phyloP scores from a whole-genome alignment of 2,888 invertebrate species.

The Sphaeridia pumilis region DNA sequence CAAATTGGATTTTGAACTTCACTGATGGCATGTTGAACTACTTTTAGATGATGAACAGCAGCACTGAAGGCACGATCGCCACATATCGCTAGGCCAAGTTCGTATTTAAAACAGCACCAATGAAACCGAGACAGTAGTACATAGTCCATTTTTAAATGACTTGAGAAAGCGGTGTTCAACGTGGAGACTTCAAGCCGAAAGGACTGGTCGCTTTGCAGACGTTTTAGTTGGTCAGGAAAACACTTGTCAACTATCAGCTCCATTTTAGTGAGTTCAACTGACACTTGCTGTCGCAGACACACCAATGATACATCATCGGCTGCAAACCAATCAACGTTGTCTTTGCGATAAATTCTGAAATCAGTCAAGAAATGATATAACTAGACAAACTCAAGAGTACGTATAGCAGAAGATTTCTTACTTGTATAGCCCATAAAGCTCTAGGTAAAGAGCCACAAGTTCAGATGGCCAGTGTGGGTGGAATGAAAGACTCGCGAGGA shows the following conservation, averaged over 20 bases:
- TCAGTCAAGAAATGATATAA: neutral
- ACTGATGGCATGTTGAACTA: neutral
- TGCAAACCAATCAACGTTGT: constrained; percentile 3
- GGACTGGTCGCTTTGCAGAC: constrained; percentile 1
- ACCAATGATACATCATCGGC: neutral
- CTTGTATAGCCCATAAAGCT: constrained; percentile 44
- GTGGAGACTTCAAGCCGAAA: constrained; percentile 3
- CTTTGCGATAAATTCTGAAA: constrained; percentile 4
- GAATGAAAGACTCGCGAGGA: constrained; percentile 50
- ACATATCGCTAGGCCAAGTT: constrained; percentile 3
- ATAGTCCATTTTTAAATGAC: constrained; percentile 2
- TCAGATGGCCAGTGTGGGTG: constrained; percentile 53
- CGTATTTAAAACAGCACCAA: constrained; percentile 15
- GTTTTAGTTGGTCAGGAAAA: neutral
- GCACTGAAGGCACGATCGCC: neutral
- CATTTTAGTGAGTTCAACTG: constrained; percentile 1
- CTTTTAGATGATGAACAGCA: constrained; percentile 5
- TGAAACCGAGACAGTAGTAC: constrained; percentile 4
- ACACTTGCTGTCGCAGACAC: constrained; percentile 1
- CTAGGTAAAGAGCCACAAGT: constrained; percentile 48
- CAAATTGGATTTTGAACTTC: neutral
- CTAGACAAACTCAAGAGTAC: neutral
- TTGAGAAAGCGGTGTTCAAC: constrained; percentile 2
- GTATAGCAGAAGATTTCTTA: neutral
- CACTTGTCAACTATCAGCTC: constrained; percentile 10